These are phyloP conservation scores for Pachymerium ferrugineum DNA, from an alignment of 2,888 invertebrate genomes.

Conservation along the genomic window DNA sequence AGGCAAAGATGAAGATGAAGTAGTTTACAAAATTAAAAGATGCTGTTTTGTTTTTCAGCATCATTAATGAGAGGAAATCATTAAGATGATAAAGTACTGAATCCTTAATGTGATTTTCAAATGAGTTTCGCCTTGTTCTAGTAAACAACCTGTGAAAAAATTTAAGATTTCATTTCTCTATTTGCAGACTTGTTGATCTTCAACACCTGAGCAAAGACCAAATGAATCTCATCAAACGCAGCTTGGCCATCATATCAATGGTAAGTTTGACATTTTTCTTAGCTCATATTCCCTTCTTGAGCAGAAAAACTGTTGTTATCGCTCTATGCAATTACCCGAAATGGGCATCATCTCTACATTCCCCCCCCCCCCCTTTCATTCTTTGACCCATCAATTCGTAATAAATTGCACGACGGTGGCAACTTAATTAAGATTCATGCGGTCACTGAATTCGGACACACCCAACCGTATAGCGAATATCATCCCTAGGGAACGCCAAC, in stretches of 20 bases:
- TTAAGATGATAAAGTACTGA: background rate
- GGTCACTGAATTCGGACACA: conserved; percentile 21
- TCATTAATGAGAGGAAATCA: background rate
- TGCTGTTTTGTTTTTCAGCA: background rate
- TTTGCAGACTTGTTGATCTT: conserved; percentile 1
- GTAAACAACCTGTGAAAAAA: background rate
- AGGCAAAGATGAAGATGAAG: background rate
- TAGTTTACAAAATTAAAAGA: conserved; percentile 6
- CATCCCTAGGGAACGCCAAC: background rate
- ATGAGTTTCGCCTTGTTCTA: too few relatives aligned
- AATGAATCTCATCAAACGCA: background rate
- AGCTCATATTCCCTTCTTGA: background rate
- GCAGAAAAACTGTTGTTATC: background rate
- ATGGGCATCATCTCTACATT: background rate
- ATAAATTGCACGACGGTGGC: conserved; percentile 1
- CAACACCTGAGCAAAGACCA: background rate
- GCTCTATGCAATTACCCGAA: background rate
- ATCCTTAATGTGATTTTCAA: conserved; percentile 3
- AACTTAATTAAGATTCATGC: conserved; percentile 18
- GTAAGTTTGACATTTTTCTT: background rate
- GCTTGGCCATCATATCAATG: conserved; percentile 15
- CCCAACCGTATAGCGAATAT: conserved; percentile 6
- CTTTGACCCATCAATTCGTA: conserved; percentile 15
- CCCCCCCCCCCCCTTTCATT: background rate
- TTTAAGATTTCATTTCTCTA: background rate